A percentile compares a stretch with the other conserved stretches of the same genome.
These are phyloP conservation scores for Polyergus mexicanus DNA, from an alignment of 1,140 invertebrate species.

Conservation along the genomic window DNA sequence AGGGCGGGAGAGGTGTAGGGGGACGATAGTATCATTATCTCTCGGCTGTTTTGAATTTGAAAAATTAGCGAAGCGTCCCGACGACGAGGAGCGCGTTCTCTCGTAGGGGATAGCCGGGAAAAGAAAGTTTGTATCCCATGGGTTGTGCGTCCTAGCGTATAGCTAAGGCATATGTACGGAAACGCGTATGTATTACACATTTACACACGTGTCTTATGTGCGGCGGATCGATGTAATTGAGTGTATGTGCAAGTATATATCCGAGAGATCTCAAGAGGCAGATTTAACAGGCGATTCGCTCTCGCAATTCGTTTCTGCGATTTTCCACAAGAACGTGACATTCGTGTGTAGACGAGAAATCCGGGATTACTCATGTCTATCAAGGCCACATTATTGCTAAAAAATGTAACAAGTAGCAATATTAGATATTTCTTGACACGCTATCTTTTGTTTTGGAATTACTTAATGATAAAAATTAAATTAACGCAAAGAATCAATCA, in stretches of 20 bases:
- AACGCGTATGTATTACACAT: neutral
- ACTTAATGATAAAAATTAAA: neutral
- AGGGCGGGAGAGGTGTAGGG: too few relatives aligned
- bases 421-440: neutral
- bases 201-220: conserved; percentile 12
- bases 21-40: conserved; percentile 49
- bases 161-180: neutral
- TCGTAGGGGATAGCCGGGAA: conserved; percentile 13
- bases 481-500: neutral
- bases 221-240: conserved; percentile 71
- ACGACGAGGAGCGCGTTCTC: conserved; percentile 38
- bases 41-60: conserved; percentile 66
- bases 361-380: conserved; percentile 13
- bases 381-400: conserved; percentile 7
- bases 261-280: neutral
- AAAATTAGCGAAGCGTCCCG: conserved; percentile 67
- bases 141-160: conserved; percentile 39
- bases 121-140: conserved; percentile 57
- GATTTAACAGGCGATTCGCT: conserved; percentile 37
- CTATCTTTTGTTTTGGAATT: neutral
- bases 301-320: neutral
- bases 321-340: neutral
- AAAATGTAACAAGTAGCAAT: conserved; percentile 37
- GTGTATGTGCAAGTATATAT: conserved; percentile 1
- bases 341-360: conserved; percentile 17